Evolutionary conservation across 1,140 invertebrate genomes (phyloP), one percentile per base, ranked within the genome.

Genomic region (Cyclina sinensis): DNA sequence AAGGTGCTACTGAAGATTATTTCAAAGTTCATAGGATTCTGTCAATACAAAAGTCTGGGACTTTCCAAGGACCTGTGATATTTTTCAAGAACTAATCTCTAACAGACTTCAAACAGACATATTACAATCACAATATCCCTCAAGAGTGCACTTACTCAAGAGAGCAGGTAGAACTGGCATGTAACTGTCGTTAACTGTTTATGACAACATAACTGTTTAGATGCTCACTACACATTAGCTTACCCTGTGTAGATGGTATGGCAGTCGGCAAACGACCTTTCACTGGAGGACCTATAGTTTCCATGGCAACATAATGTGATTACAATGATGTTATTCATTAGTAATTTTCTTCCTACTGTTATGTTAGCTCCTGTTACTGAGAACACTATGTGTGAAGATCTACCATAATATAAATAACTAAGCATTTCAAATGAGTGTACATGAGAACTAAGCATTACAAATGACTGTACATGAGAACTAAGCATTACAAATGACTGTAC

Each of bases 211-310:
- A 27, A 62, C 57, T 62, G 57, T 62, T 62, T 62, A 62, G 7
- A 62, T 62, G 24, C 57, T 54, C 4, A 39, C 73, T 78, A 78
- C 46, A 78, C 46, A 51, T 32, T 7, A 48, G 54, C 74, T 78
- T 78, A 78, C 74, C 74, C 1, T 11, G 2, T 46, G 37, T 27
- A 7, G 43, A 51, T 76, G 73, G 43, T n/a, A 39, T 70, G 48
- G 59, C 39, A 24, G 43, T 51, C 14, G 46, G 43, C 48, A 84
- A 73, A 0, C 62, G 59, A 84, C 82, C 82, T 68, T 84, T 84
- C 59, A 73, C 82, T n/a, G 68, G 65, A 48, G 43, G 65, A 73
- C 82, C 82, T 84, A 39, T 27, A 27, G 73, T 27, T 76, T 70
- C 65, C 65, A 70, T 70, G 65, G 65, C 65, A 70, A 70, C 65